These are phyloP conservation scores for Incurvaria masculella DNA, from an alignment of 2,888 invertebrate genomes.

Conservation along the genomic window DNA sequence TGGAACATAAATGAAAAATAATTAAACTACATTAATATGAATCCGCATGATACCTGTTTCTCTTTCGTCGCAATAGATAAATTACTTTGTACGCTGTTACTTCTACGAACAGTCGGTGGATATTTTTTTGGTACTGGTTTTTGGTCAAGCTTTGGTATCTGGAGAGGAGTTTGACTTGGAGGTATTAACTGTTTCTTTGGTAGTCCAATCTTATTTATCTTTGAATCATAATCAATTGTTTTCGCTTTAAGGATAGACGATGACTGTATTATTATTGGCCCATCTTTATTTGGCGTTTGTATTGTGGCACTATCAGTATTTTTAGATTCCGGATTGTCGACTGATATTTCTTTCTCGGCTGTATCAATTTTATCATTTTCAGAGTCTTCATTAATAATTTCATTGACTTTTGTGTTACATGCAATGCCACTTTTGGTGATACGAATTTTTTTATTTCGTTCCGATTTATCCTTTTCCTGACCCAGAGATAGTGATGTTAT, in stretches of 20 bases:
- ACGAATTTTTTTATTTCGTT: constrained; percentile 14
- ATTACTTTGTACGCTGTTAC: constrained; percentile 44
- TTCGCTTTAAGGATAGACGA: constrained; percentile 41
- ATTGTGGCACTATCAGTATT: constrained; percentile 33
- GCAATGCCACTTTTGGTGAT: constrained; percentile 18
- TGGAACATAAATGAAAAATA: constrained; percentile 17
- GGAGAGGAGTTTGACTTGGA: constrained; percentile 42
- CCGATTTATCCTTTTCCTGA: constrained; percentile 5
- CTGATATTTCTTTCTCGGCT: constrained; percentile 15
- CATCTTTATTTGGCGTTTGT: constrained; percentile 40
- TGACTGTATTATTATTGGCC: constrained; percentile 37
- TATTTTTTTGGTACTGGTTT: constrained; percentile 47
- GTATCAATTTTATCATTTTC: constrained; percentile 19
- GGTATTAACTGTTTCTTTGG: constrained; percentile 45
- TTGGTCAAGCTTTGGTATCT: constrained; percentile 50
- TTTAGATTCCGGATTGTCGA: constrained; percentile 20
- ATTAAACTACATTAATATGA: constrained; percentile 23
- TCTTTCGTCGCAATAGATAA: constrained; percentile 24
- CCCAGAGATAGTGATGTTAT: constrained; percentile 15
- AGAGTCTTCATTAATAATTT: constrained; percentile 13
- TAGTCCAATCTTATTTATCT: constrained; percentile 37
- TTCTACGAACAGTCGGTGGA: constrained; percentile 34
- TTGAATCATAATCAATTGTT: constrained; percentile 32
- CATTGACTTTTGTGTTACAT: constrained; percentile 7
- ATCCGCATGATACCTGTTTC: constrained; percentile 46